Evolutionary conservation across 1,140 invertebrate species (phyloP).

Genomic region (Drosophila rufa): DNA sequence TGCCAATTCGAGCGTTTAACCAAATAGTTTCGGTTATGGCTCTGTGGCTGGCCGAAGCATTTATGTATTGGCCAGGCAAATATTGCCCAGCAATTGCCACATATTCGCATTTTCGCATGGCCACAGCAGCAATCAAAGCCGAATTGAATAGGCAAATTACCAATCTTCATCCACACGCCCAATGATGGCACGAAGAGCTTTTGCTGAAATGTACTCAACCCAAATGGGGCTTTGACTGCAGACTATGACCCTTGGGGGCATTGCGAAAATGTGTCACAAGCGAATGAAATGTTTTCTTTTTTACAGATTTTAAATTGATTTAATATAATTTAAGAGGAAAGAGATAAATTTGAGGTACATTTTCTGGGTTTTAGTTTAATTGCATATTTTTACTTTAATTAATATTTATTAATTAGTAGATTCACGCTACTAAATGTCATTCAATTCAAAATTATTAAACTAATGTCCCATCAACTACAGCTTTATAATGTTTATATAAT

Average conservation of each 20-base stretch:
- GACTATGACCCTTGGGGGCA: conserved; percentile 8
- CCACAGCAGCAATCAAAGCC: conserved; percentile 47
- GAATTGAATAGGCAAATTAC: conserved; percentile 58
- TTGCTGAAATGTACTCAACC: conserved; percentile 19
- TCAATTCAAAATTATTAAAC: background rate
- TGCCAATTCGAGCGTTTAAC: conserved; percentile 56
- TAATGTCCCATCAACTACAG: too few relatives aligned
- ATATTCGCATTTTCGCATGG: conserved; percentile 46
- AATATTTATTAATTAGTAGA: background rate
- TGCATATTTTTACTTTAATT: background rate
- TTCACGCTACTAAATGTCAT: background rate
- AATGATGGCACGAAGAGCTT: conserved; percentile 13
- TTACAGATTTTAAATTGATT: background rate
- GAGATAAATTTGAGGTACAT: too few relatives aligned
- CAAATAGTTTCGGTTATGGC: conserved; percentile 53
- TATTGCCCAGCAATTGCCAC: conserved; percentile 49
- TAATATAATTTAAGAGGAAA: background rate
- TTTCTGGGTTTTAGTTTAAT: background rate
- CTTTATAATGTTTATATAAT: too few relatives aligned
- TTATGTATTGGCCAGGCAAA: conserved; percentile 65
- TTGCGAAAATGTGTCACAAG: conserved; percentile 7
- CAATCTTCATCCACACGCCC: conserved; percentile 35
- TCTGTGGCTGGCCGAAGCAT: conserved; percentile 51
- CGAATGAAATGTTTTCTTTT: background rate
- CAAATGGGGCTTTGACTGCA: conserved; percentile 17